Conservation (phyloP, 2,797 vertebrate species). For the Cephalopachus bancanus region DNA sequence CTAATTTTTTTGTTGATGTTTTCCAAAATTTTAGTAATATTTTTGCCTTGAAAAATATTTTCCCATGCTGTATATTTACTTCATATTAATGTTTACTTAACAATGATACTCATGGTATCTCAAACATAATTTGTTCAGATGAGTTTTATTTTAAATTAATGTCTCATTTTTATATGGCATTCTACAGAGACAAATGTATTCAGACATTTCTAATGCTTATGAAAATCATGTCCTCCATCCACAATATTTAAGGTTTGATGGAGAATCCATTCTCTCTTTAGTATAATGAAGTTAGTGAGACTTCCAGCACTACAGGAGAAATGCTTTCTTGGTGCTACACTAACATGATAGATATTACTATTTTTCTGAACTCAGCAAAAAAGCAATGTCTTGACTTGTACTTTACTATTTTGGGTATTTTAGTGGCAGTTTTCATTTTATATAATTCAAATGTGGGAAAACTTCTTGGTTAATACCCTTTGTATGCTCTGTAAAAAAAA, state of each 20-base stretch:
- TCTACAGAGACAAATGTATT: background rate
- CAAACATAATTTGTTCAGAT: background rate
- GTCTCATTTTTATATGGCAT: background rate
- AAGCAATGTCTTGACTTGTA: background rate
- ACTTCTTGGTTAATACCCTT: background rate
- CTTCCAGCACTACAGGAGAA: background rate
- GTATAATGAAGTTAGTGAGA: background rate
- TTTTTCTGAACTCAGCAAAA: background rate
- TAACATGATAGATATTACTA: background rate
- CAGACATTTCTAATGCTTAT: background rate
- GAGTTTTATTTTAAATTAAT: background rate
- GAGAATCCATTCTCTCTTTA: background rate
- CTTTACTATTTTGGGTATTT: background rate
- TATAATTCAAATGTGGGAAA: background rate
- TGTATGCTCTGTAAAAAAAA: background rate
- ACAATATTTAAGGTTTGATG: background rate
- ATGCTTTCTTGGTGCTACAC: background rate
- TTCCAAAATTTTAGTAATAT: background rate
- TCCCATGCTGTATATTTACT: background rate
- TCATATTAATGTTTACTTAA: background rate
- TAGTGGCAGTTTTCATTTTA: background rate
- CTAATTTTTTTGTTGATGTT: background rate
- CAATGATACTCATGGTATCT: background rate
- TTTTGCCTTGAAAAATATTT: background rate
- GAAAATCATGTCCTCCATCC: background rate